These are phyloP conservation scores for Leptinotarsa undecemlineata DNA, from an alignment of 1,140 invertebrate species.

Conservation along the genomic window DNA sequence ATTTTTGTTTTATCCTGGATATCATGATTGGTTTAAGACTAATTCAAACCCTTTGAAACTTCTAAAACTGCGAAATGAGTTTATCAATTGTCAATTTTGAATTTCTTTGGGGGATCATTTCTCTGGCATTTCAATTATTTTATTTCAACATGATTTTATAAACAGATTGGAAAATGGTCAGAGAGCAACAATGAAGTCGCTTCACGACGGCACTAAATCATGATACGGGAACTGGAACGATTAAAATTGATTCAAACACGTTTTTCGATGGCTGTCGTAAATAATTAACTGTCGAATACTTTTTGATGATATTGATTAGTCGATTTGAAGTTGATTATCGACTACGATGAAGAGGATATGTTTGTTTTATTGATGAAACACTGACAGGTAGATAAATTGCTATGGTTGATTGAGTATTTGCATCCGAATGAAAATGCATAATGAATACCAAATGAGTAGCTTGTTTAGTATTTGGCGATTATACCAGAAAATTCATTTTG, in stretches of 20 bases:
- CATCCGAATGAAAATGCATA: slow-evolving; percentile 26
- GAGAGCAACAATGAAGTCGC: neutral
- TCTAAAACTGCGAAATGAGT: no score
- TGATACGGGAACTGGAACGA: neutral
- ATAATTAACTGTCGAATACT: slow-evolving; percentile 13
- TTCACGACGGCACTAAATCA: neutral
- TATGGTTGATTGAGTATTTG: slow-evolving; percentile 17
- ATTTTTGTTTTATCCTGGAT: no score
- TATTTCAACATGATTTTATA: no score
- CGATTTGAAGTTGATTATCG: slow-evolving; percentile 8
- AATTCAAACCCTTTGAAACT: no score
- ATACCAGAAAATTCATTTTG: no score
- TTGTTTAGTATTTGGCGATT: neutral
- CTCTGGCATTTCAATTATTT: no score
- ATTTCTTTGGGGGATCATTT: no score
- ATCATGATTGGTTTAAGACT: no score
- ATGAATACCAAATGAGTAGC: slow-evolving; percentile 13
- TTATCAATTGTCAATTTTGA: no score
- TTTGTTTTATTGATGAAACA: slow-evolving; percentile 27
- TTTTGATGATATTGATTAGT: slow-evolving; percentile 13
- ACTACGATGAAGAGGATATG: slow-evolving; percentile 7
- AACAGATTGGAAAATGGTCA: no score
- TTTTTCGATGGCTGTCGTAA: neutral
- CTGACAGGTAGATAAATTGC: slow-evolving; percentile 27
- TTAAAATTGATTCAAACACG: neutral